Conservation (phyloP, 1,140 invertebrate species). For the Euura lappo region DNA sequence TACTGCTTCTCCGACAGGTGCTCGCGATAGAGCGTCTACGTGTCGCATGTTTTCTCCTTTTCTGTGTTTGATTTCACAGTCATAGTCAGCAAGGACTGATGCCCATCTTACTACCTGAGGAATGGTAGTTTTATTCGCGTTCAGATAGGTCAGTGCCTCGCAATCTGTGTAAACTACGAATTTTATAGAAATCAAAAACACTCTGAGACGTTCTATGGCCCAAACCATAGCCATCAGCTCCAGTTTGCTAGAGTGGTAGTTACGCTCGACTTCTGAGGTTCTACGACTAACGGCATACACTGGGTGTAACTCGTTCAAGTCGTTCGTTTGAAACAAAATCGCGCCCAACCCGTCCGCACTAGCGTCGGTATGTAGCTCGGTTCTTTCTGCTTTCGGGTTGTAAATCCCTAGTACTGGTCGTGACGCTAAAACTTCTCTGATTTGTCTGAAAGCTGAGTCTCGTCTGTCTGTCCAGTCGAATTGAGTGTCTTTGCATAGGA, state of each 20-base stretch:
- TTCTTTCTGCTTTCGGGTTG: conserved; percentile 20
- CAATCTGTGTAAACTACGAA: conserved; percentile 32
- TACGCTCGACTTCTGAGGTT: conserved; percentile 28
- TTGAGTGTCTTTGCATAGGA: conserved; percentile 21
- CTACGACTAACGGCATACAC: conserved; percentile 31
- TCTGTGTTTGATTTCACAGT: conserved; percentile 24
- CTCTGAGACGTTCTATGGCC: conserved; percentile 22
- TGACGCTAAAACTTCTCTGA: conserved; percentile 11
- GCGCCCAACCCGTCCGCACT: conserved; percentile 38
- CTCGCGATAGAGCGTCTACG: conserved; percentile 46
- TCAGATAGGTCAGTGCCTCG: conserved; percentile 13
- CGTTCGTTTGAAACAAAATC: conserved; percentile 26
- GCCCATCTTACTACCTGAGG: conserved; percentile 19
- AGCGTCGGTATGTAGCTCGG: conserved; percentile 47
- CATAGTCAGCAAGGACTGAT: conserved; percentile 14
- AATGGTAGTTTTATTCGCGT: conserved; percentile 9
- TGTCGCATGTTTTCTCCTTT: conserved; percentile 36
- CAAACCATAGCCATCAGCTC: conserved; percentile 9
- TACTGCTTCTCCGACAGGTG: conserved; percentile 27
- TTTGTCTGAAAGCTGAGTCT: not conserved
- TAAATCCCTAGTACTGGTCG: conserved; percentile 32
- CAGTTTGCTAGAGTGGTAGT: no score
- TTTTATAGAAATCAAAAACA: conserved; percentile 26
- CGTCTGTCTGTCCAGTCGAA: conserved; percentile 20
- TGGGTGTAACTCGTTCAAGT: not conserved